These are phyloP conservation scores for Himalopsyche anomala DNA, from an alignment of 2,888 invertebrate species.

Conservation along the genomic window DNA sequence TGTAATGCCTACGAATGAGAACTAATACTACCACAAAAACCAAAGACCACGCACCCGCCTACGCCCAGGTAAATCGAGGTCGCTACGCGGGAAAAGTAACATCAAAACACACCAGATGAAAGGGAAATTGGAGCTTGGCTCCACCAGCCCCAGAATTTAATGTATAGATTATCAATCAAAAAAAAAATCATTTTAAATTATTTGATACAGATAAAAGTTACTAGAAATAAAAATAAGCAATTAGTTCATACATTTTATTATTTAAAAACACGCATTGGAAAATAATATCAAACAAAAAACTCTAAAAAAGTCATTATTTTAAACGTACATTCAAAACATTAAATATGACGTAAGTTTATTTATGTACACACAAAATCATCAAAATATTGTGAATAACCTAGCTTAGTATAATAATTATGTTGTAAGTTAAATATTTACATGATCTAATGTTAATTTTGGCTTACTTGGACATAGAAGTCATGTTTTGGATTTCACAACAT, in stretches of 20 bases:
- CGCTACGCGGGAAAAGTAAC: too few relatives aligned
- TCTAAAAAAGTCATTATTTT: background rate
- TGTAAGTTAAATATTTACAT: background rate
- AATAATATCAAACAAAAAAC: background rate
- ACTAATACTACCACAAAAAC: too few relatives aligned
- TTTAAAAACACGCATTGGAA: background rate
- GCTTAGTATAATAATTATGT: background rate
- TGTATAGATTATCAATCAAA: too few relatives aligned
- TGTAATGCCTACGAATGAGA: too few relatives aligned
- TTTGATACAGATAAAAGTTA: too few relatives aligned
- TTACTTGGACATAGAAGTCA: background rate
- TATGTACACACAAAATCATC: conserved; percentile 5
- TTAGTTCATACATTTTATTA: background rate
- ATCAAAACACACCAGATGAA: too few relatives aligned
- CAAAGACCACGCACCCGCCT: too few relatives aligned
- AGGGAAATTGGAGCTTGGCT: too few relatives aligned
- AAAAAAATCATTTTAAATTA: too few relatives aligned
- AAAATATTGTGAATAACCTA: background rate
- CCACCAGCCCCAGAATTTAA: too few relatives aligned
- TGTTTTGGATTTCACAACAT: background rate
- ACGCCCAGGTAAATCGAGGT: too few relatives aligned
- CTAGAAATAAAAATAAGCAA: background rate
- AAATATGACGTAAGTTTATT: background rate
- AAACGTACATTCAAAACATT: background rate
- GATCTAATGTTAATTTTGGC: conserved; percentile 14